These are phyloP conservation scores for Phania funesta DNA, from an alignment of 2,888 invertebrate genomes.

Conservation along the genomic window DNA sequence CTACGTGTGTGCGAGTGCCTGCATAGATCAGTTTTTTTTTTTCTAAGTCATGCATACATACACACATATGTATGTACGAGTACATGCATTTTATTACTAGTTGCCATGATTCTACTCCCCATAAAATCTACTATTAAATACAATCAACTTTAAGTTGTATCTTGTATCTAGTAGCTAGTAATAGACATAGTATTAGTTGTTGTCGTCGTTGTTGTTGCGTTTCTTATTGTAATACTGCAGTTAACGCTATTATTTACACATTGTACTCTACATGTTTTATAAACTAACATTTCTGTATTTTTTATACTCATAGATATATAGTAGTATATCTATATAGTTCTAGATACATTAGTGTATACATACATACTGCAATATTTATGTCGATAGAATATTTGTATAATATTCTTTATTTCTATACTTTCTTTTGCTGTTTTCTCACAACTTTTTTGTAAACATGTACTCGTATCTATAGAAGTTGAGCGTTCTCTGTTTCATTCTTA, in stretches of 20 bases:
- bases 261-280: conserved; percentile 64
- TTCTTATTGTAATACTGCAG: conserved; percentile 30
- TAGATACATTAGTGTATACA: neutral
- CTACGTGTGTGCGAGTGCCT: conserved; percentile 5
- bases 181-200: conserved; percentile 26
- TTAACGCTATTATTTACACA: conserved; percentile 58
- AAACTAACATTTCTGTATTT: conserved; percentile 51
- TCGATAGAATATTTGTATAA: conserved; percentile 12
- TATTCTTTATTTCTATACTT: conserved; percentile 30
- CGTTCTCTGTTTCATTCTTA: conserved; percentile 1
- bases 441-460: conserved; percentile 2
- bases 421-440: conserved; percentile 10
- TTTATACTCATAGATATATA: neutral
- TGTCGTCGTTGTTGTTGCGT: neutral
- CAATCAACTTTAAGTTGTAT: conserved; percentile 45
- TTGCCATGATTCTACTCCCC: conserved; percentile 48
- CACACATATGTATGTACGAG: neutral
- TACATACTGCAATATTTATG: conserved; percentile 20
- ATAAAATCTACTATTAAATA: conserved; percentile 56
- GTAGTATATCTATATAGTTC: neutral
- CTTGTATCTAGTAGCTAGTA: conserved; percentile 35
- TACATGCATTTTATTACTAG: conserved; percentile 39
- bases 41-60: conserved; percentile 31
- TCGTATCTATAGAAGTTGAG: neutral
- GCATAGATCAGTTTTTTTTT: neutral